Conservation (phyloP, 2,113 vertebrate genomes). For the Tylochromis polylepis region DNA sequence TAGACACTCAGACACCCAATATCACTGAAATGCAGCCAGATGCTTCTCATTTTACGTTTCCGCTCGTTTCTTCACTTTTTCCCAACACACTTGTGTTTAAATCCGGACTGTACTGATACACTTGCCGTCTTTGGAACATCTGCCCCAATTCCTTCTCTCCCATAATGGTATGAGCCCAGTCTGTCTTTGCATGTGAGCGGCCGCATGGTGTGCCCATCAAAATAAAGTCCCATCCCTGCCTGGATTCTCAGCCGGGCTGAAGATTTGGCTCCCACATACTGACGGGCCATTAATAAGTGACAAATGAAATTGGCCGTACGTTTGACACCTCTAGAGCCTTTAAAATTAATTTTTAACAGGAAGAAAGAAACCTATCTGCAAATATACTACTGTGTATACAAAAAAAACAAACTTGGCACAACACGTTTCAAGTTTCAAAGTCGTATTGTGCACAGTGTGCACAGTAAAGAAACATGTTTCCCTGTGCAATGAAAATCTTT, state of each 20-base stretch:
- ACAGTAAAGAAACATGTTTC: too few relatives aligned
- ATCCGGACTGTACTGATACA: neutral
- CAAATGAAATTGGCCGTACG: too few relatives aligned
- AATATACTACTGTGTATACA: too few relatives aligned
- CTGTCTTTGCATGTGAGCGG: neutral
- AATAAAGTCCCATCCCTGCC: neutral
- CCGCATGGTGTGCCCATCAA: neutral
- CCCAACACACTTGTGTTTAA: neutral
- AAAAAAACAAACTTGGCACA: too few relatives aligned
- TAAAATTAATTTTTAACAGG: too few relatives aligned
- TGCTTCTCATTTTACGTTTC: neutral
- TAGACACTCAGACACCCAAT: neutral
- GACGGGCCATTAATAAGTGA: neutral
- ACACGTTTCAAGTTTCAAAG: too few relatives aligned
- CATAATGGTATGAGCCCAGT: neutral
- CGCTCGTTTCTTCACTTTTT: fast-evolving
- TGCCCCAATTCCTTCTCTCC: neutral
- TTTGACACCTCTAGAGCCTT: too few relatives aligned
- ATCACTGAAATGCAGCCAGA: neutral
- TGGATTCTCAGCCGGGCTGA: neutral
- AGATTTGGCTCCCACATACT: neutral
- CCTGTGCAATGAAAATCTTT: too few relatives aligned
- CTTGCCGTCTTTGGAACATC: fast-evolving
- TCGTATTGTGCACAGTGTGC: too few relatives aligned
- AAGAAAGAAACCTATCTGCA: too few relatives aligned